Conservation (phyloP, 2,888 invertebrate species). For the Rotaria socialis region DNA sequence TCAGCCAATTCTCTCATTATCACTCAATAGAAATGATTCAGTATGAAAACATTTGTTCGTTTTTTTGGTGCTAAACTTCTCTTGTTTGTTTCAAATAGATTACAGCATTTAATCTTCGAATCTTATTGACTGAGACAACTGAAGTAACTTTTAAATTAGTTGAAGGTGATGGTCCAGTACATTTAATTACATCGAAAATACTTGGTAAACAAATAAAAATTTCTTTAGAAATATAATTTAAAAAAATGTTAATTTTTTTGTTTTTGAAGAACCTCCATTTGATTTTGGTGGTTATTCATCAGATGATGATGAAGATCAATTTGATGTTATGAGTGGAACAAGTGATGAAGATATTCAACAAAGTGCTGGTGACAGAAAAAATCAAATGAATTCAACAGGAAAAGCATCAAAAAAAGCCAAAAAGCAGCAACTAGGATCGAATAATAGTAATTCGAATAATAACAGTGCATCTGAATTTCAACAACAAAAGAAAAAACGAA, state of each 20-base stretch:
- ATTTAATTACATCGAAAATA: constrained; percentile 30
- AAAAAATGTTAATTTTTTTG: neutral
- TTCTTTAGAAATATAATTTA: no score
- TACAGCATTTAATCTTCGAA: neutral
- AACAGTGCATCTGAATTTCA: neutral
- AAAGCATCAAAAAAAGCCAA: constrained; percentile 1
- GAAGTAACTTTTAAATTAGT: constrained; percentile 27
- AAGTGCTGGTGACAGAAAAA: constrained; percentile 2
- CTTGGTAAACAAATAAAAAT: neutral
- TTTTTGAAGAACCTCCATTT: neutral
- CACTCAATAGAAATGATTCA: constrained; percentile 18
- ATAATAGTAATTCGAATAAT: neutral
- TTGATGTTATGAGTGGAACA: neutral
- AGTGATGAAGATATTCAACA: neutral
- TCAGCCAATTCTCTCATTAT: constrained; percentile 15
- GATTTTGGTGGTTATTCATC: constrained; percentile 5
- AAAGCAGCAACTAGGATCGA: neutral
- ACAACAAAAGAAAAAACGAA: constrained; percentile 29
- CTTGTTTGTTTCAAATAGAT: neutral
- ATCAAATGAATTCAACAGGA: neutral
- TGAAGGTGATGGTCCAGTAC: constrained; percentile 30
- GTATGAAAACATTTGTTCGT: neutral
- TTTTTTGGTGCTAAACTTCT: no score
- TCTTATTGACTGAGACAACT: neutral
- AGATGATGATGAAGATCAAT: neutral